Conservation (phyloP, 2,888 invertebrate species). For the Apamea sordens region DNA sequence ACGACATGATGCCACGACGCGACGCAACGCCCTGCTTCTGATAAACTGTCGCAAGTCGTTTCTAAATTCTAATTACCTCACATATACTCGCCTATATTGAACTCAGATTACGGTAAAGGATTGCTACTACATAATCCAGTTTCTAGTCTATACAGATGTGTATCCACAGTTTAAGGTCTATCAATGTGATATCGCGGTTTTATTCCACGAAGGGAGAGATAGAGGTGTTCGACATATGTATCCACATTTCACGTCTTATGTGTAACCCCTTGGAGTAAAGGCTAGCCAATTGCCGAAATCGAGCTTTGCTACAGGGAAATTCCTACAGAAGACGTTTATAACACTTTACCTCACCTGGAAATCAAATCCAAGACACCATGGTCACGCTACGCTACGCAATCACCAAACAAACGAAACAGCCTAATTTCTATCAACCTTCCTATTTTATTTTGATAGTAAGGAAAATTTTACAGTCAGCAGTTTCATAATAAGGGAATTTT, state of each 20-base stretch:
- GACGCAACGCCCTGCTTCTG: slow-evolving; percentile 58
- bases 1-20: slow-evolving; percentile 35
- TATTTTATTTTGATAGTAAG: neutral
- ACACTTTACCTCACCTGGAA: neutral
- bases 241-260: too few species aligned
- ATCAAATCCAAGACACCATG: neutral
- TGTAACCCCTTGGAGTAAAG: neutral
- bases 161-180: neutral
- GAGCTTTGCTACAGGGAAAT: neutral
- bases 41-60: slow-evolving; percentile 67
- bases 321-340: neutral
- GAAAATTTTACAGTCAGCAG: neutral
- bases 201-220: too few species aligned
- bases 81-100: slow-evolving; percentile 33
- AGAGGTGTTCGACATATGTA: too few species aligned
- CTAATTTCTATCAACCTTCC: neutral
- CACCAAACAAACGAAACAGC: neutral
- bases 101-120: slow-evolving; percentile 11
- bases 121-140: neutral
- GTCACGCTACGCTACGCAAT: neutral
- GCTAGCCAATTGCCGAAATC: neutral
- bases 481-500: neutral
- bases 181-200: neutral
- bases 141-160: neutral
- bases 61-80: slow-evolving; percentile 64